These are phyloP conservation scores for Nasonovia ribisnigri DNA, from an alignment of 2,888 invertebrate genomes.

Conservation along the genomic window DNA sequence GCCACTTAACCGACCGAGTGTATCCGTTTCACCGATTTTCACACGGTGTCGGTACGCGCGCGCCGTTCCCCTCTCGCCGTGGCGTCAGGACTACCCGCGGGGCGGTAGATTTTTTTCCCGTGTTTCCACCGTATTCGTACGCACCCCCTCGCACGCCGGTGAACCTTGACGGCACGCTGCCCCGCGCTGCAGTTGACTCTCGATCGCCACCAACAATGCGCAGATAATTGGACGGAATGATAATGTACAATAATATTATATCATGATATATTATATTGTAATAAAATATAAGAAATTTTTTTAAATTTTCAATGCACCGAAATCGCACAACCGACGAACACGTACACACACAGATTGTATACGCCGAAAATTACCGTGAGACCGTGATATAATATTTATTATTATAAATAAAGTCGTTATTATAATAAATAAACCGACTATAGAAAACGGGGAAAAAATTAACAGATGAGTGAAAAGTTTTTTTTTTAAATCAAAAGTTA, in stretches of 20 bases:
- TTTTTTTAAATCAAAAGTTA: no score
- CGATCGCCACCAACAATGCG: constrained; percentile 35
- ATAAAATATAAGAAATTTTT: constrained; percentile 27
- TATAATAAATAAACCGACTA: background rate
- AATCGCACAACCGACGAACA: constrained; percentile 19
- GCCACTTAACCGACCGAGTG: constrained; percentile 64
- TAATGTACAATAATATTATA: background rate
- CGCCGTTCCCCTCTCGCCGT: background rate
- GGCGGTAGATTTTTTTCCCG: background rate
- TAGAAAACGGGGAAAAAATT: background rate
- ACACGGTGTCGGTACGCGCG: constrained; percentile 47
- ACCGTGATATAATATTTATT: background rate
- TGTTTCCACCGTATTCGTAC: background rate
- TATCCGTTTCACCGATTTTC: constrained; percentile 64
- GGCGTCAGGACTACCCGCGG: background rate
- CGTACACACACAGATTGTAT: background rate
- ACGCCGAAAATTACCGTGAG: constrained; percentile 12
- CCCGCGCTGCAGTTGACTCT: constrained; percentile 25
- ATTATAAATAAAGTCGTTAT: no score
- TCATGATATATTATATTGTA: no score
- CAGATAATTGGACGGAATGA: constrained; percentile 60
- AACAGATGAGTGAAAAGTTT: background rate
- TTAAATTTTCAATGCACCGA: background rate
- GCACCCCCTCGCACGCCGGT: background rate
- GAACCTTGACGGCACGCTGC: constrained; percentile 24